Evolutionary conservation across 2,113 vertebrate species (phyloP).

Genomic region (Empidonax alnorum): DNA sequence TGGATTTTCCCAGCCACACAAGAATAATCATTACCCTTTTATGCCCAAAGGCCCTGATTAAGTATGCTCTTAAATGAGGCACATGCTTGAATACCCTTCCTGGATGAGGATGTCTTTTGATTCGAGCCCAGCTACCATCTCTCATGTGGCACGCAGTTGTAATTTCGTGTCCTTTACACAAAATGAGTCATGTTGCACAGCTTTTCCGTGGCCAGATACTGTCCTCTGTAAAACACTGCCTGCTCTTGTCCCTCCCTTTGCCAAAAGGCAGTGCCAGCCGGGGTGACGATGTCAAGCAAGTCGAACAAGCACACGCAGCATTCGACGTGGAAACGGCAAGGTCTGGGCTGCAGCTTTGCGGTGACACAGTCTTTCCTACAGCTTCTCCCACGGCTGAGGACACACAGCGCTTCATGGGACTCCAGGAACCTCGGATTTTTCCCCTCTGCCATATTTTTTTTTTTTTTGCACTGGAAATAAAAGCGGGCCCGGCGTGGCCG

Average conservation of each 20-base stretch:
- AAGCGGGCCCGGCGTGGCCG: not conserved
- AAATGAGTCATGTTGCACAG: conserved; percentile 31
- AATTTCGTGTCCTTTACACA: conserved; percentile 38
- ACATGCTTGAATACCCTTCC: conserved; percentile 49
- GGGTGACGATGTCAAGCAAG: not conserved
- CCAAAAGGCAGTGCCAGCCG: not conserved
- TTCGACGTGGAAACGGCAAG: not conserved
- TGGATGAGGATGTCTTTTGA: conserved; percentile 17
- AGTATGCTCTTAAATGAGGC: conserved; percentile 48
- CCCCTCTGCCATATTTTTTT: not conserved
- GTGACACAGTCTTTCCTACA: conserved; percentile 29
- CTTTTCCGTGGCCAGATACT: conserved; percentile 31
- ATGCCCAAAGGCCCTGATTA: conserved; percentile 47
- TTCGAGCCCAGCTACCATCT: not conserved
- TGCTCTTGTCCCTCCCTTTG: not conserved
- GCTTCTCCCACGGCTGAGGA: not conserved
- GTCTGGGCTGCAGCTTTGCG: not conserved
- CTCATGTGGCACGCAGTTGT: conserved; percentile 13
- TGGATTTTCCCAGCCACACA: conserved; percentile 25
- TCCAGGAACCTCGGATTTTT: not conserved
- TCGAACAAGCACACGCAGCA: not conserved
- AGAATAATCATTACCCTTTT: conserved; percentile 41
- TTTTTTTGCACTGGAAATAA: not conserved
- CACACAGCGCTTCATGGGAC: not conserved
- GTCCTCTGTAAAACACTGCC: not conserved